phyloP scores from a whole-genome alignment of 2,113 vertebrate species.

The mouse (Mus musculus) region GRCm39 chr6:86874501-86875000 shows the following conservation, averaged over 20 bases:
- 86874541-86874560: slow-evolving; percentile 63
- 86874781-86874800: background rate
- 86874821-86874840: background rate
- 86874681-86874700: slow-evolving; percentile 47
- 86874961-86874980: slow-evolving; percentile 6
- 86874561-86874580: slow-evolving; percentile 72
- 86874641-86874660: slow-evolving; percentile 38
- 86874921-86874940: slow-evolving; percentile 46
- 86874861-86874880: slow-evolving; percentile 17
- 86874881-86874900: background rate
- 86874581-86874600: slow-evolving; percentile 74
- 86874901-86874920: slow-evolving; percentile 2
- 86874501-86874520: slow-evolving; percentile 74
- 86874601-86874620: slow-evolving; percentile 63
- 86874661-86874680: slow-evolving; percentile 18
- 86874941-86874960: slow-evolving; percentile 41
- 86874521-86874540: slow-evolving; percentile 30
- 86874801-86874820: background rate
- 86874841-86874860: background rate
- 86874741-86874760: background rate
- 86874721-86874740: background rate
- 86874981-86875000: background rate
- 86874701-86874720: slow-evolving; percentile 29
- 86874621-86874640: slow-evolving; percentile 54
- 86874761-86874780: background rate